Conservation (phyloP, 2,888 invertebrate species). For the Imbricaverruca yamaguchii region DNA sequence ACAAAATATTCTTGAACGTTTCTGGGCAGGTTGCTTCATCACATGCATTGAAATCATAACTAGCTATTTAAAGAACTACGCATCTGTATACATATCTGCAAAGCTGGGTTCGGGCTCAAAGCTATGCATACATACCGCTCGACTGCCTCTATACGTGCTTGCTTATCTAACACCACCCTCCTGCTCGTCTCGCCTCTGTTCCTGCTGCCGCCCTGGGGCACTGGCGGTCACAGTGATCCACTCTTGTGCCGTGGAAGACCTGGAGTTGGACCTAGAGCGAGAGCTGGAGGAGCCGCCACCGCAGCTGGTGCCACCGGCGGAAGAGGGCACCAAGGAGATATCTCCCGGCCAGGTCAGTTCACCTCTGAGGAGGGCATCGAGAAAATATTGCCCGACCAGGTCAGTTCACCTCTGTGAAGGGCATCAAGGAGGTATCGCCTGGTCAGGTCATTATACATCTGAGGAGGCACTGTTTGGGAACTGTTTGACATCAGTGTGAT, state of each 20-base stretch:
- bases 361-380: too few relatives aligned
- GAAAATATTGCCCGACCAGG: neutral
- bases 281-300: conserved; percentile 14
- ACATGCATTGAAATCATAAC: too few relatives aligned
- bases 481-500: too few relatives aligned
- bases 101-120: too few relatives aligned
- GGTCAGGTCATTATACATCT: too few relatives aligned
- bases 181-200: conserved; percentile 22
- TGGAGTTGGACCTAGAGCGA: conserved; percentile 18
- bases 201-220: neutral
- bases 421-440: neutral
- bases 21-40: too few relatives aligned
- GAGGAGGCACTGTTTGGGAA: too few relatives aligned
- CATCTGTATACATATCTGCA: too few relatives aligned
- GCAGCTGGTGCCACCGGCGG: neutral
- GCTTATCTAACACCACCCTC: neutral
- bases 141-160: too few relatives aligned
- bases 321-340: neutral
- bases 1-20: too few relatives aligned
- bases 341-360: neutral
- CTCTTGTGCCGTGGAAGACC: conserved; percentile 17
- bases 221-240: conserved; percentile 5
- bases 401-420: neutral
- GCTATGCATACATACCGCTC: too few relatives aligned
- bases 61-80: too few relatives aligned